Conservation (phyloP, 2,113 vertebrate genomes). For the Ceratotherium simum region DNA sequence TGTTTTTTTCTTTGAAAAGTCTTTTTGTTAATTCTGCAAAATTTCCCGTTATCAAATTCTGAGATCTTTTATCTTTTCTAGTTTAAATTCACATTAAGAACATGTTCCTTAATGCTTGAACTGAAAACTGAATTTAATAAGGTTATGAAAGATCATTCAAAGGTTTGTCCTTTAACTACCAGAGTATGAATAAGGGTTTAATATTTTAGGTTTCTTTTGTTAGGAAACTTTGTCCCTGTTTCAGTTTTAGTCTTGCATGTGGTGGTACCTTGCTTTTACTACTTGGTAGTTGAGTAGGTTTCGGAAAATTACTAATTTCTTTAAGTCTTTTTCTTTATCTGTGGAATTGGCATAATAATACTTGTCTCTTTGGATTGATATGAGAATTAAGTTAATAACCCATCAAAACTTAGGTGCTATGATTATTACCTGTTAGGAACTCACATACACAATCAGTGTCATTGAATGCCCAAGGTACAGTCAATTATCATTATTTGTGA, state of each 20-base stretch:
- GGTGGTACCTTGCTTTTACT: background rate
- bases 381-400: background rate
- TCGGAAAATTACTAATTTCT: background rate
- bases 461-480: background rate
- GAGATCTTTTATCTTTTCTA: background rate
- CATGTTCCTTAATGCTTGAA: background rate
- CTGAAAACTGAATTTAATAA: constrained; percentile 18
- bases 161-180: background rate
- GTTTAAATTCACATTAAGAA: constrained; percentile 31
- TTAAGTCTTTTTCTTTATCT: background rate
- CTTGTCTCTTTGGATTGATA: background rate
- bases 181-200: background rate
- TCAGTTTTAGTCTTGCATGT: background rate
- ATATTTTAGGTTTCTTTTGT: background rate
- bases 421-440: background rate
- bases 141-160: background rate
- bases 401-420: background rate
- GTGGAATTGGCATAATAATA: background rate
- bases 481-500: background rate
- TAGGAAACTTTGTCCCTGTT: background rate
- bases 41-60: background rate
- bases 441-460: background rate
- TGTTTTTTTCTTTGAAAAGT: background rate
- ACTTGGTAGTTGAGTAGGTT: background rate
- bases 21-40: background rate